A percentile compares a stretch with the other conserved stretches of the same genome.
phyloP scores from a whole-genome alignment of 2,113 vertebrate genomes.

The Hippocampus barbouri region DNA sequence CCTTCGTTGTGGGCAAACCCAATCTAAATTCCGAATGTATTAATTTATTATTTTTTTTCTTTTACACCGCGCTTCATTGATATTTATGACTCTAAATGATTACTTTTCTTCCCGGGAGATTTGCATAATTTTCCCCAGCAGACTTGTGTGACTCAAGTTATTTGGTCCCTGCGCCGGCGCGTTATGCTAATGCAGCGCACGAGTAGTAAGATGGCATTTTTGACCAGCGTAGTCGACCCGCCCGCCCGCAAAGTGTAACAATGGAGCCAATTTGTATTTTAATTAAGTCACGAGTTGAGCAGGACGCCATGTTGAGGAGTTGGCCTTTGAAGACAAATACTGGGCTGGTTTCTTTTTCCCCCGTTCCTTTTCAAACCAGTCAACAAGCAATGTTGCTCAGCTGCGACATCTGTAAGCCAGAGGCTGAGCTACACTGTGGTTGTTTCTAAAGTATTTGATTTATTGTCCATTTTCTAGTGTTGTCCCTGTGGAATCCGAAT shows the following conservation, averaged over 20 bases:
- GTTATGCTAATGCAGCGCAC: neutral
- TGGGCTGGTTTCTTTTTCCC: neutral
- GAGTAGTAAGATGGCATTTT: neutral
- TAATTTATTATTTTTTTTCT: neutral
- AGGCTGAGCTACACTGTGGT: too few species aligned
- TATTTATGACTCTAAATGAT: slow-evolving; percentile 14
- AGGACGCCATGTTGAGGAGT: too few species aligned
- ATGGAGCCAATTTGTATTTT: neutral
- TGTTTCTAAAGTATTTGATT: too few species aligned
- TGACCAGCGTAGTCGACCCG: neutral
- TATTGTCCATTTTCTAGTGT: neutral
- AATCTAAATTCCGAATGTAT: slow-evolving; percentile 14
- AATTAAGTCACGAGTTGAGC: neutral
- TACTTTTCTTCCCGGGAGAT: slow-evolving; percentile 5
- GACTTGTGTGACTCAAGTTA: slow-evolving; percentile 2
- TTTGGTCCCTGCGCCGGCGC: neutral
- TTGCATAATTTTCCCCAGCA: slow-evolving; percentile 7
- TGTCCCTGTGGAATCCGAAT: neutral
- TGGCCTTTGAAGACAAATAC: neutral
- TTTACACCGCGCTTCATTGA: slow-evolving; percentile 18
- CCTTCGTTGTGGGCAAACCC: slow-evolving; percentile 42
- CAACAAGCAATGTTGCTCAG: too few species aligned
- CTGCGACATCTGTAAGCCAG: too few species aligned
- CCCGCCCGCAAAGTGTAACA: neutral
- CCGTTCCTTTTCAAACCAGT: too few species aligned